Evolutionary conservation across 2,888 invertebrate species (phyloP).

Genomic region (Nomada ferruginata): DNA sequence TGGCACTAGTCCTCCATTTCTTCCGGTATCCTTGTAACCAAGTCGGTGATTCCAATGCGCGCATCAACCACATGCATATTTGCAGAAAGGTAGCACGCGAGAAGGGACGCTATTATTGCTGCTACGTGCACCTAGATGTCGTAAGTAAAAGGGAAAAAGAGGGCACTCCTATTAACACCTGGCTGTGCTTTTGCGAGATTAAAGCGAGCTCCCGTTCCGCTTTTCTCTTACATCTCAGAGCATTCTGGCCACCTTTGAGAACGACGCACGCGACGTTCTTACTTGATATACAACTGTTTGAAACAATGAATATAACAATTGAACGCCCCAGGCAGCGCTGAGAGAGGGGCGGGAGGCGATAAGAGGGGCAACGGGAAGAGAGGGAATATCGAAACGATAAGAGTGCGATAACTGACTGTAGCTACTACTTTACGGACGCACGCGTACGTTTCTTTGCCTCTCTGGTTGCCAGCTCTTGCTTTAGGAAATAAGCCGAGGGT

Average conservation of each 20-base stretch:
- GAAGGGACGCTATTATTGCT: slow-evolving; percentile 10
- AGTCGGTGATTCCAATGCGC: slow-evolving; percentile 81
- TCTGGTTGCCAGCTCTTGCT: neutral
- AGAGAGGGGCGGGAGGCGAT: neutral
- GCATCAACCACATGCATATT: slow-evolving; percentile 65
- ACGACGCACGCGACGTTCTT: no score
- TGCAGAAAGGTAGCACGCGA: slow-evolving; percentile 44
- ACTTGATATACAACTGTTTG: neutral
- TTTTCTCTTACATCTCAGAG: neutral
- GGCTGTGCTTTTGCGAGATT: neutral
- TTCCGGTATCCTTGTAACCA: slow-evolving; percentile 52
- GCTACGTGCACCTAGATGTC: neutral
- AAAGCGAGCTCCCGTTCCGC: neutral
- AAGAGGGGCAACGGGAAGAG: slow-evolving; percentile 8
- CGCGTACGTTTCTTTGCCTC: slow-evolving; percentile 14
- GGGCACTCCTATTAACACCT: no score
- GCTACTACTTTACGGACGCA: slow-evolving; percentile 43
- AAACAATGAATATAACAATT: neutral
- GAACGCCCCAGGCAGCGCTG: neutral
- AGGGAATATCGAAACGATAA: slow-evolving; percentile 65
- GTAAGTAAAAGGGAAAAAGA: slow-evolving; percentile 3
- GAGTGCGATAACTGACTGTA: slow-evolving; percentile 61
- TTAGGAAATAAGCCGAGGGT: slow-evolving; percentile 8
- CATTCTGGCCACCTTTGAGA: no score
- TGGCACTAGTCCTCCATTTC: slow-evolving; percentile 8